Evolutionary conservation across 2,113 vertebrate genomes (phyloP).

Genomic region (Strix aluco): DNA sequence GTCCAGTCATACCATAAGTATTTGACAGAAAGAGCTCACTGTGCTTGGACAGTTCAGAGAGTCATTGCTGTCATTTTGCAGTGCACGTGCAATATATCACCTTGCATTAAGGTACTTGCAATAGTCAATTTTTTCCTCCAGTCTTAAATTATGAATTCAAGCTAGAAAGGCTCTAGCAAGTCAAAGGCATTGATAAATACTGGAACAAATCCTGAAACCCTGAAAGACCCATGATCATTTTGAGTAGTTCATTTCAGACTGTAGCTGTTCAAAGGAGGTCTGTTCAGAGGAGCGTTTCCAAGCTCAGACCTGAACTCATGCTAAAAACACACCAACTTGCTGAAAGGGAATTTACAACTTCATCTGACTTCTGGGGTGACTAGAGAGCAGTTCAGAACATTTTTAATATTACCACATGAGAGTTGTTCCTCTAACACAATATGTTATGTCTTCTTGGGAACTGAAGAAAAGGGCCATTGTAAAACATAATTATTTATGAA

Average conservation of each 20-base stretch:
- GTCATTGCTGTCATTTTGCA: background rate
- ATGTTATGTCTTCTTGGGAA: background rate
- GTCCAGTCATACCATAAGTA: slow-evolving; percentile 39
- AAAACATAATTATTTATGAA: slow-evolving; percentile 35
- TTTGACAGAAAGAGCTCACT: slow-evolving; percentile 30
- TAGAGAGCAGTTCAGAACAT: background rate
- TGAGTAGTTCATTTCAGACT: background rate
- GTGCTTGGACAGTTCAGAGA: background rate
- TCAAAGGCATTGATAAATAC: background rate
- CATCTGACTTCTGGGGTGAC: background rate
- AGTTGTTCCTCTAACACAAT: background rate
- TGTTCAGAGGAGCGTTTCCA: background rate
- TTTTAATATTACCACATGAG: slow-evolving; percentile 23
- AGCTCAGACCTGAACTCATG: background rate
- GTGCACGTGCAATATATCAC: background rate
- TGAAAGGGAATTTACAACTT: background rate
- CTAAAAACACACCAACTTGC: background rate
- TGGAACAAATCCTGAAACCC: background rate
- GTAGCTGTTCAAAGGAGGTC: background rate
- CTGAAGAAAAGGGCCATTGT: slow-evolving; percentile 34
- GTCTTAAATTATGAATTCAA: background rate
- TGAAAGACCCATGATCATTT: background rate
- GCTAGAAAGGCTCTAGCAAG: background rate
- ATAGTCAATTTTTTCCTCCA: background rate
- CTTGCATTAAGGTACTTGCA: background rate